Percentiles rank a stretch among this genome's conserved stretches.
Evolutionary conservation across 1,140 invertebrate species (phyloP).

Genomic region (Frieseomelitta varia): DNA sequence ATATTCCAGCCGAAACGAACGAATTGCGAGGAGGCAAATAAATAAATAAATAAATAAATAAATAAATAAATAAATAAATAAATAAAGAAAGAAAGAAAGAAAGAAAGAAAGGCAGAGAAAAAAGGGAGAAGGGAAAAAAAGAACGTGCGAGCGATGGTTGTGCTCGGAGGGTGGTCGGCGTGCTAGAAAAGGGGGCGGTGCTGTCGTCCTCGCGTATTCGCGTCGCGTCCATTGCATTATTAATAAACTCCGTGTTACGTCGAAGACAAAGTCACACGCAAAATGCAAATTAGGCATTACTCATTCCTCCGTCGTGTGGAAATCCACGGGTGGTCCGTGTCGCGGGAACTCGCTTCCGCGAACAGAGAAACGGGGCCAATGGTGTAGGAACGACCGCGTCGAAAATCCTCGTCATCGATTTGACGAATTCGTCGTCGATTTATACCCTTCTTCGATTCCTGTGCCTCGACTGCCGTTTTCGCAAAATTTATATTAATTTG

Average conservation of each 20-base stretch:
- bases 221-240: slow-evolving; percentile 68
- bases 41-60: background rate
- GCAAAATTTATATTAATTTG: too few species aligned
- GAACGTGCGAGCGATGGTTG: background rate
- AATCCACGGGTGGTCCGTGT: slow-evolving; percentile 48
- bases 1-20: background rate
- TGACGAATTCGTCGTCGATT: background rate
- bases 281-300: slow-evolving; percentile 73
- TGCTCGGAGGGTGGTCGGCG: background rate
- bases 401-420: slow-evolving; percentile 3
- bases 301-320: slow-evolving; percentile 62
- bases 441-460: background rate
- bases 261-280: slow-evolving; percentile 69
- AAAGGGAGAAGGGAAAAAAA: background rate
- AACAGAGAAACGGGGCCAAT: slow-evolving; percentile 27
- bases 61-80: background rate
- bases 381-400: background rate
- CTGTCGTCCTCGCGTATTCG: background rate
- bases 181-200: background rate
- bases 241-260: slow-evolving; percentile 71
- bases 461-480: background rate
- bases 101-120: background rate
- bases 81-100: background rate
- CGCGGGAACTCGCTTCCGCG: slow-evolving; percentile 2
- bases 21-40: background rate